Percentiles rank a stretch among this genome's conserved stretches.
phyloP scores from a whole-genome alignment of 2,113 vertebrate genomes.

The Melanostigma gelatinosum region DNA sequence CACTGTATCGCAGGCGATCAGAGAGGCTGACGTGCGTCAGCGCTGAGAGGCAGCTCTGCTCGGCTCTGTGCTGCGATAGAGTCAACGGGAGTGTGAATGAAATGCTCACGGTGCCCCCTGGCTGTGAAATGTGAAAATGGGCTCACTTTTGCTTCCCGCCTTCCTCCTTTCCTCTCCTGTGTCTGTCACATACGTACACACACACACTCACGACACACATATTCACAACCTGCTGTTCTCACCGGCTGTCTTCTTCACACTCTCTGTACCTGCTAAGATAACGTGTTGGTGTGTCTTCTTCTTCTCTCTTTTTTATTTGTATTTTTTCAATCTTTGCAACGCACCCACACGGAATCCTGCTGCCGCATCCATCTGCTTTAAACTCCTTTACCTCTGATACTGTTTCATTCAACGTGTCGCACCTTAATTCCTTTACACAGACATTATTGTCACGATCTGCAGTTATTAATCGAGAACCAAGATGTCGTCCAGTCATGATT shows the following conservation, averaged over 20 bases:
- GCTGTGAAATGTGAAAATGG: constrained; percentile 34
- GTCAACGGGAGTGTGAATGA: constrained; percentile 26
- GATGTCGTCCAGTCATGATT: background rate
- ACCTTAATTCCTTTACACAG: constrained; percentile 10
- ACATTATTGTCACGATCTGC: background rate
- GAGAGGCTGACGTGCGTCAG: constrained; percentile 27
- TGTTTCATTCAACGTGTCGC: background rate
- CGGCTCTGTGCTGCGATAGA: constrained; percentile 9
- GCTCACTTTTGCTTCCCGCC: background rate
- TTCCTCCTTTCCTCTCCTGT: background rate
- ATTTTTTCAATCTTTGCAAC: background rate
- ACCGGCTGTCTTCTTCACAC: constrained; percentile 52
- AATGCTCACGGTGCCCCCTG: constrained; percentile 69
- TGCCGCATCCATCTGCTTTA: constrained; percentile 21
- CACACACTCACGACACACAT: constrained; percentile 3
- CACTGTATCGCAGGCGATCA: background rate
- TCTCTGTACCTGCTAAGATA: constrained; percentile 44
- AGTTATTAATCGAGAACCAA: background rate
- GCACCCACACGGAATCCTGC: background rate
- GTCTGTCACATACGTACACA: background rate
- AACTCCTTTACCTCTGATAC: constrained; percentile 18
- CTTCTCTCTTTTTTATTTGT: background rate
- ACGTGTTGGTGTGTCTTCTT: background rate
- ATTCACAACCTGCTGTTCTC: constrained; percentile 45
- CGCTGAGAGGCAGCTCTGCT: constrained; percentile 17